Conservation (phyloP, 1,140 invertebrate species). For the Euura saliciscinereae region DNA sequence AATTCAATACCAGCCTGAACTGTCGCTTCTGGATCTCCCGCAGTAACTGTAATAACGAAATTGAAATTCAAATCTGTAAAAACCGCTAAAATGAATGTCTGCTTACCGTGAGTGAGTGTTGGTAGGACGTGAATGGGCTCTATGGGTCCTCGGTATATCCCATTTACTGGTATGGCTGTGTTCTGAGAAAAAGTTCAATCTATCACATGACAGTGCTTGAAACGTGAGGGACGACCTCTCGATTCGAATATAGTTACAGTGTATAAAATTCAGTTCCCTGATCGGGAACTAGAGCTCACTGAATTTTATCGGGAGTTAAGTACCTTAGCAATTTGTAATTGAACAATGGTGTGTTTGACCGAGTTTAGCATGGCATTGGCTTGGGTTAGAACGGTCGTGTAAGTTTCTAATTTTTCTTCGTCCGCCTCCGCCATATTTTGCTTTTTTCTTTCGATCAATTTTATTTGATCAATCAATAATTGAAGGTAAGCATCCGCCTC, state of each 20-base stretch:
- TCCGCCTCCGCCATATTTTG: conserved; percentile 35
- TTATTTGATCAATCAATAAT: conserved; percentile 92
- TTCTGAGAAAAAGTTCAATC: conserved; percentile 66
- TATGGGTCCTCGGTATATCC: conserved; percentile 73
- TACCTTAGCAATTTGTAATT: conserved; percentile 97
- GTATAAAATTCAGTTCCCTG: conserved; percentile 17
- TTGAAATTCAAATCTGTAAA: conserved; percentile 11
- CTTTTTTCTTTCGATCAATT: conserved; percentile 62
- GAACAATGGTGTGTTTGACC: conserved; percentile 96
- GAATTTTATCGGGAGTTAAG: conserved; percentile 25
- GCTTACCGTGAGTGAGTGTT: conserved; percentile 43
- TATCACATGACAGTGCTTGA: conserved; percentile 8
- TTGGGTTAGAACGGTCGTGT: conserved; percentile 49
- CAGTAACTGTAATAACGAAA: conserved; percentile 27
- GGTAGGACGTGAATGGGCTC: conserved; percentile 40
- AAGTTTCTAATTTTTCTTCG: conserved; percentile 46
- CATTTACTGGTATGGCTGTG: conserved; percentile 86
- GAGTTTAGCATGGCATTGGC: conserved; percentile 58
- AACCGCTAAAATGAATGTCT: conserved; percentile 20
- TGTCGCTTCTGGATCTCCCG: conserved; percentile 43
- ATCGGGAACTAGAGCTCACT: too few relatives aligned
- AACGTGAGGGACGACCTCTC: conserved; percentile 10
- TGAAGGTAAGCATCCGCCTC: conserved; percentile 97
- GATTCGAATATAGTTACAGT: conserved; percentile 20
- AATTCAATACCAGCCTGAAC: conserved; percentile 67